Percentiles rank a stretch among this genome's conserved stretches.
These are phyloP conservation scores for Cinclus cinclus DNA, from an alignment of 2,113 vertebrate species.

Conservation along the genomic window DNA sequence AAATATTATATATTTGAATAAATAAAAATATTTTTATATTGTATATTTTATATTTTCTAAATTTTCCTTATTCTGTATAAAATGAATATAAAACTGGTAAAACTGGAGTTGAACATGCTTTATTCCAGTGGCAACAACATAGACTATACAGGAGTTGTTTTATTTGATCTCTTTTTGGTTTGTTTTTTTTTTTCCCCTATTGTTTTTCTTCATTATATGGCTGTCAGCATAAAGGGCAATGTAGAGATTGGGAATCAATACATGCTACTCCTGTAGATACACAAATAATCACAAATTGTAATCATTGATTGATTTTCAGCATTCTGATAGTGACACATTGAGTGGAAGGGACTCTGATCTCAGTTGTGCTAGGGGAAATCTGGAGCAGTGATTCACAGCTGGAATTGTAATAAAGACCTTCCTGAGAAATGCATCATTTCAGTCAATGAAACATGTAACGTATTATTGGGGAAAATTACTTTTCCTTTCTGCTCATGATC, in stretches of 20 bases:
- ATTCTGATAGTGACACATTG: not conserved
- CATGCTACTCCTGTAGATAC: slow-evolving; percentile 25
- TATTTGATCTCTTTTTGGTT: not conserved
- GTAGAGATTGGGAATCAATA: slow-evolving; percentile 21
- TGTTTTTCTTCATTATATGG: slow-evolving; percentile 26
- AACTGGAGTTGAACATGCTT: not conserved
- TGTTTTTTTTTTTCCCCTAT: not conserved
- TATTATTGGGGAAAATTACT: not conserved
- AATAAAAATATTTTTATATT: too few relatives aligned
- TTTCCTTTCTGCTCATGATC: not conserved
- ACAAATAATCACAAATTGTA: slow-evolving; percentile 40
- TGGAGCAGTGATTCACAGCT: slow-evolving; percentile 32
- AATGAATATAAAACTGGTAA: not conserved
- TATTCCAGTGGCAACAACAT: not conserved
- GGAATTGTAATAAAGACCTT: slow-evolving; percentile 27
- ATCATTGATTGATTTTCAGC: slow-evolving; percentile 20
- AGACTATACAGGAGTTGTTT: not conserved
- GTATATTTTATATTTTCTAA: not conserved
- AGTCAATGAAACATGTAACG: not conserved
- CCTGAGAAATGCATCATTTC: slow-evolving; percentile 33
- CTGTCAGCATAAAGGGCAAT: slow-evolving; percentile 9
- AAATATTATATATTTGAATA: too few relatives aligned
- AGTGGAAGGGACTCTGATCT: not conserved
- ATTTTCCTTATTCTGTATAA: not conserved
- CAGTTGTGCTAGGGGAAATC: slow-evolving; percentile 9